Conservation (phyloP, 2,113 vertebrate genomes). For the Entomyzon cyanotis region DNA sequence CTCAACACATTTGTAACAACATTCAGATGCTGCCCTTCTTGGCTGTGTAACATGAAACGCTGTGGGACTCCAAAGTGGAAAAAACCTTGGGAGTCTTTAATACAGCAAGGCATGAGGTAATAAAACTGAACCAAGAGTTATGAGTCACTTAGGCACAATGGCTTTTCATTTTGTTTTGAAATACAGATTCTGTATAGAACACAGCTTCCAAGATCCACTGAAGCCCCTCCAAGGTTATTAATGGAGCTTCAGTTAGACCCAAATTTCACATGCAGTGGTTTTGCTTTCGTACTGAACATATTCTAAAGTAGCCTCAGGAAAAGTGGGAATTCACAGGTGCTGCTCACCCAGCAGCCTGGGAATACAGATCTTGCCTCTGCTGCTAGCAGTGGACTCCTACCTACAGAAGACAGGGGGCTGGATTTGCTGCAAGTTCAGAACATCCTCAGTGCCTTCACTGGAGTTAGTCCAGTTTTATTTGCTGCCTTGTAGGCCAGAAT, state of each 20-base stretch:
- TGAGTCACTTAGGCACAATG: background rate
- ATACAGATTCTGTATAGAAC: background rate
- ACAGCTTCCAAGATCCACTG: background rate
- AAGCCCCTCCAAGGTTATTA: background rate
- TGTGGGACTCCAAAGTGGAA: background rate
- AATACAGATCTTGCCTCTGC: background rate
- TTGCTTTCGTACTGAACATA: background rate
- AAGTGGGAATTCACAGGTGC: background rate
- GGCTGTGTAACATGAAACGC: background rate
- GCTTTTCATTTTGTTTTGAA: slow-evolving; percentile 18
- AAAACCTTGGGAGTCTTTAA: slow-evolving; percentile 7
- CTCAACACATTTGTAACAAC: background rate
- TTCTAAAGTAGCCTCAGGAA: background rate
- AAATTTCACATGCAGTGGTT: background rate
- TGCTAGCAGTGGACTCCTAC: accelerated
- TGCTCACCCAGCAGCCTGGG: background rate
- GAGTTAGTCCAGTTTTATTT: background rate
- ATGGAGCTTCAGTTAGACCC: background rate
- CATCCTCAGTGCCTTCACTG: background rate
- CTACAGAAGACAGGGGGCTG: background rate
- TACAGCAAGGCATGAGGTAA: background rate
- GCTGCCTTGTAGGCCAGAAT: background rate
- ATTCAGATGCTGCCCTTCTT: background rate
- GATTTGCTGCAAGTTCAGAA: background rate
- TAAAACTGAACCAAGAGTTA: background rate